Base-by-base conservation (phyloP, 2,113 vertebrate species). In the Phrynosoma blainvillii region DNA sequence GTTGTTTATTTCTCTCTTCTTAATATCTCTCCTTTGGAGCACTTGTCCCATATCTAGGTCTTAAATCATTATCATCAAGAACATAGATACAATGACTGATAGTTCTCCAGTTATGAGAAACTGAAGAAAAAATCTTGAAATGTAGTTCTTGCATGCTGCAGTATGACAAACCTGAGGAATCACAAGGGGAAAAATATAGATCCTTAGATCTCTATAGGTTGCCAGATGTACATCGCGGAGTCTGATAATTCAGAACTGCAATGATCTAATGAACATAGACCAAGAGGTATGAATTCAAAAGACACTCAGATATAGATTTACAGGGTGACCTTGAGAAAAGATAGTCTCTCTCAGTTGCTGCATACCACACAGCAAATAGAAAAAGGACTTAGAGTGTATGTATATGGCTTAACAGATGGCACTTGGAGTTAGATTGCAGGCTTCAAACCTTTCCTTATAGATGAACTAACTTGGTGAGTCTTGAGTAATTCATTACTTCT, bases 11-110 rank as follows among this genome's bases (percentile, higher is more conserved):
- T 78, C 12, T 27, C 74, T 83, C 65, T 21, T 66, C 56, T 84
- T 59, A 40, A 87, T 87, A 79, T 87, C 85, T 79, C 77, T 87
- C 59, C 77, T 73, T 84, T 30, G n/a, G 75, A 79, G 82, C 66
- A 56, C 76, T 78, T 88, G 52, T 42, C 73, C 74, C 65, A 84
- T 59, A 78, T 84, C 66, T 79, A 23, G 59, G 47, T 78, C 82
- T 79, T 23, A 70, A 59, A 56, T 79, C 65, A 73, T 59, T 16
- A 71, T 71, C 27, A 70, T 56, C 11, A 79, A 59, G 75, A 42
- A 84, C 4, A 10, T 18, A 71, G n/a, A 88, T 78, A 23, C 25
- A 70, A 40, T 40, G 32, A 84, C 3, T 40, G 74, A 21, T 78
- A 4, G n/a, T 70, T 84, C 54, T 78, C 65, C 9, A 36, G 42